Evolutionary conservation across 2,113 vertebrate genomes (phyloP).

Genomic region (Ammodytes marinus): DNA sequence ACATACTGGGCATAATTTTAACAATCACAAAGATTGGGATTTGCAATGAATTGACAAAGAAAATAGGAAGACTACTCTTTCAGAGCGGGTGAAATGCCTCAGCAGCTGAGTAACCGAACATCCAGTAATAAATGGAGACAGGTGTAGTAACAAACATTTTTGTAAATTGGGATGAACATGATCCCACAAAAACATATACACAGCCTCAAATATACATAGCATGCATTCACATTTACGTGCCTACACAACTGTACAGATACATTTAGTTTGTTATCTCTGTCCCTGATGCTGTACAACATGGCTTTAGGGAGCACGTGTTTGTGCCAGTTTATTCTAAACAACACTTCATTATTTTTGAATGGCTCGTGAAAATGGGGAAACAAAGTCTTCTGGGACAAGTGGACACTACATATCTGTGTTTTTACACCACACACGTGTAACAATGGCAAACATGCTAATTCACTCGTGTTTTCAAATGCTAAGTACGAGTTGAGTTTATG

Average conservation of each 20-base stretch:
- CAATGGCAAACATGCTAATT: background rate
- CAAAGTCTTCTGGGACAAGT: background rate
- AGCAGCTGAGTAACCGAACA: conserved; percentile 9
- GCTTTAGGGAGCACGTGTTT: background rate
- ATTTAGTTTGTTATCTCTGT: background rate
- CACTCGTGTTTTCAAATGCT: background rate
- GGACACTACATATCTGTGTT: background rate
- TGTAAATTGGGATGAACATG: background rate
- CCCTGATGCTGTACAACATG: background rate
- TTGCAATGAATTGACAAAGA: conserved; percentile 25
- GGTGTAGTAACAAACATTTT: conserved; percentile 10
- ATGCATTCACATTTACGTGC: background rate
- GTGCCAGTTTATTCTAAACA: conserved; percentile 41
- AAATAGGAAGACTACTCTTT: conserved; percentile 12
- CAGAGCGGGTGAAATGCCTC: conserved; percentile 12
- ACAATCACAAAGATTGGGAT: background rate
- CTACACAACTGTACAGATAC: background rate
- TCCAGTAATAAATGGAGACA: conserved; percentile 25
- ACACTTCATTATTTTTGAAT: conserved; percentile 2
- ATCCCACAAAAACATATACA: background rate
- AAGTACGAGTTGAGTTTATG: background rate
- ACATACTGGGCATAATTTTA: conserved; percentile 11
- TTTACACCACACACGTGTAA: background rate
- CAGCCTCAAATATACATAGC: background rate
- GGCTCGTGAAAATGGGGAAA: background rate